Evolutionary conservation across 2,888 invertebrate species (phyloP), one percentile per base, ranked within the genome.

Genomic region (Orthosia cruda): DNA sequence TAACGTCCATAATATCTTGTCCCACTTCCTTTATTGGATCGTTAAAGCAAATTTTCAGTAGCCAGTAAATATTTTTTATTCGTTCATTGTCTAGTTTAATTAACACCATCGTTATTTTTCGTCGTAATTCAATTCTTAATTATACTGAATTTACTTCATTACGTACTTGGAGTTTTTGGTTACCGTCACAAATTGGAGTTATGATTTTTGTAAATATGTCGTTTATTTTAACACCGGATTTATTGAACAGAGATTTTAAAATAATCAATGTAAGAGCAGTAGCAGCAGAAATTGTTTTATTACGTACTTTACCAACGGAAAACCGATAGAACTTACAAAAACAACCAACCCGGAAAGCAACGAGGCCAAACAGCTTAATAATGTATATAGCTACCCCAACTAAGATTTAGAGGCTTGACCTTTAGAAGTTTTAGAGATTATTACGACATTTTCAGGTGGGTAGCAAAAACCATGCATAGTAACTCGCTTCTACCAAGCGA

Each of bases 1-100:
- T 79, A 79, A 83, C 64, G 66, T 78, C 71, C 76, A 78, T 88
- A 88, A 82, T 74, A 73, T 82, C 78, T 73, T 77, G 84, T 86
- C 79, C 82, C 70, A 74, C 73, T 84, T 87, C 73, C 77, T 88
- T 87, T 88, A 87, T 87, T 83, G 76, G 85, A 80, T 76, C 85
- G 77, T 87, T 87, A 85, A 88, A 87, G 61, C 80, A 88, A 87
- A 88, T 87, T 87, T 87, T 83, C 87, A 81, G 76, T 69, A 71
- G 77, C 75, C 80, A 83, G 88, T 78, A 88, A 76, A 85, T 87
- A 85, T 79, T 88, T 85, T 88, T 87, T 87, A 87, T 81, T 82
- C 78, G 64, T 74, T 64, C 88, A 84, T 88, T 88, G 77, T 81
- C 87, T 82, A 82, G 80, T 86, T 88, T 87, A 87, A 87, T 87